Base-by-base conservation (phyloP, 2,797 vertebrate species). In the Liparis tanakae region DNA sequence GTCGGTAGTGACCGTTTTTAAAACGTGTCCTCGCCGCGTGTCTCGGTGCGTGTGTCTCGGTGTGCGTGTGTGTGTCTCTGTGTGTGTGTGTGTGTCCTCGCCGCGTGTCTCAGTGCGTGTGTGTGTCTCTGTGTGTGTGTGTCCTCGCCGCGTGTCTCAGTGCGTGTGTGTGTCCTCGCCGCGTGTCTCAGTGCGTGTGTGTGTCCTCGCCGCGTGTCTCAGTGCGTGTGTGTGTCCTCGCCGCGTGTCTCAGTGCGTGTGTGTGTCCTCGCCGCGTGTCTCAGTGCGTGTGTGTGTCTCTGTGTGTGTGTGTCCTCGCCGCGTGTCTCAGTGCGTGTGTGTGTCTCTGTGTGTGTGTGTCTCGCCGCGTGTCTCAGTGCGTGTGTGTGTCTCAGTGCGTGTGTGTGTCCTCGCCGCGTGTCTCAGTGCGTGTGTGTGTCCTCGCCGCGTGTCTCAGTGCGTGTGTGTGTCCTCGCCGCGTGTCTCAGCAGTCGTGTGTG, bases 381-480 rank as follows among this genome's bases (percentile, higher is more conserved):
- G n/a, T 34, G 0, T 44, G 33, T 62, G 10, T 72, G 8, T 81
- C 33, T 1, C 34, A n/a, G n/a, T n/a, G n/a, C n/a, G n/a, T n/a
- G n/a, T n/a, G n/a, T n/a, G n/a, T n/a, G n/a, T n/a, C n/a, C n/a
- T 30, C 25, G 25, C 25, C 25, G 25, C 25, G 25, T 30, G 0
- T 50, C 36, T 73, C 18, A 50, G 15, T 55, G 39, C 12, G n/a
- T 34, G 0, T 44, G 33, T 62, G 10, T 72, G 8, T 81, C 33
- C n/a, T 30, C 25, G 25, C 25, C 25, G 25, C 25, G 25, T 30
- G 0, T 50, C 36, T 73, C 18, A 50, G 15, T 55, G 39, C 12
- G n/a, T 34, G 0, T 44, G 33, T 62, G 10, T 72, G 8, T 81
- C 33, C n/a, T 30, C 25, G 25, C 25, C 25, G 25, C 25, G 25